Conservation (phyloP, 2,888 invertebrate species). For the Empis stercorea region DNA sequence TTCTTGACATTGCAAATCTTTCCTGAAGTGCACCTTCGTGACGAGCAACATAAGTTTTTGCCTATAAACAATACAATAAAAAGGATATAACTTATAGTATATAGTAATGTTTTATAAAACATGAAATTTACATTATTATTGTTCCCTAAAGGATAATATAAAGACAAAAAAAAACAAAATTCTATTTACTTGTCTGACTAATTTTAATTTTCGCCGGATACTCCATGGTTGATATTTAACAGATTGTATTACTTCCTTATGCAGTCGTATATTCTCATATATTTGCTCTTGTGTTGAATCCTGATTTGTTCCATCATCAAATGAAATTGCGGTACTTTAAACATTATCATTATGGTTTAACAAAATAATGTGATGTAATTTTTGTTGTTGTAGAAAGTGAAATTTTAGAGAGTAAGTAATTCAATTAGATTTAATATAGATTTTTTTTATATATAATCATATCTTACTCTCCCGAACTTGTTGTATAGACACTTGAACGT, state of each 20-base stretch:
- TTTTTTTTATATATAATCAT: no score
- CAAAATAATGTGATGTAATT: background rate
- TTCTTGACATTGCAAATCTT: slow-evolving; percentile 75
- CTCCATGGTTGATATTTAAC: slow-evolving; percentile 78
- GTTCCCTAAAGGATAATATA: slow-evolving; percentile 7
- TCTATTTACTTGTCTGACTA: slow-evolving; percentile 52
- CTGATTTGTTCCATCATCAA: slow-evolving; percentile 53
- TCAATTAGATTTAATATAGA: no score
- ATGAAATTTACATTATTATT: background rate
- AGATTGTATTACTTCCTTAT: slow-evolving; percentile 80
- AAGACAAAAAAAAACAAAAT: slow-evolving; percentile 3
- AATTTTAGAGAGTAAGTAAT: no score
- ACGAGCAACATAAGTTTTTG: slow-evolving; percentile 73
- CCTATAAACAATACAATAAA: slow-evolving; percentile 35
- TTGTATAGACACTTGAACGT: slow-evolving; percentile 66
- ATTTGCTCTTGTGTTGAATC: slow-evolving; percentile 73
- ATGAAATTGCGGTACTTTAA: slow-evolving; percentile 57
- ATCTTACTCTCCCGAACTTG: slow-evolving; percentile 74
- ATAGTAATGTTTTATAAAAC: background rate
- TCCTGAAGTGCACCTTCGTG: slow-evolving; percentile 87
- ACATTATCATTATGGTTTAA: no score
- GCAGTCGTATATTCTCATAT: slow-evolving; percentile 76
- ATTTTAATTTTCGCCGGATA: slow-evolving; percentile 66
- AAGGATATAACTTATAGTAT: no score
- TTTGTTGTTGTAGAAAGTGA: no score